Conservation (phyloP, 2,888 invertebrate species). For the Oscheius sp. region DNA sequence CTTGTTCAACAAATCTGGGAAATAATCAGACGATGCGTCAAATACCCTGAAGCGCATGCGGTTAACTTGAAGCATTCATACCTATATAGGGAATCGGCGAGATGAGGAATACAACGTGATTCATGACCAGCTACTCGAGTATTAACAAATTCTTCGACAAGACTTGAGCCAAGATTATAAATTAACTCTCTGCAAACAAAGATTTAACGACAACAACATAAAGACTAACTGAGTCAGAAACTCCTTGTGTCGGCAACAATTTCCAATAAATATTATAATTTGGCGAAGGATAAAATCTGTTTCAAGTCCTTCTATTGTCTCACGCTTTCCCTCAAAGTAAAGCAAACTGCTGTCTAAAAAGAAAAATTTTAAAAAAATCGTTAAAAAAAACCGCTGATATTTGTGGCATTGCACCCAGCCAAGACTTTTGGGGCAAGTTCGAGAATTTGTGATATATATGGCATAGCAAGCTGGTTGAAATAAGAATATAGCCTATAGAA, state of each 20-base stretch:
- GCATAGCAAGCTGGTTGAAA: constrained; percentile 61
- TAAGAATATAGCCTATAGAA: constrained; percentile 53
- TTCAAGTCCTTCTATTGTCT: constrained; percentile 49
- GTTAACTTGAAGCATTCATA: background rate
- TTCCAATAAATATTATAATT: constrained; percentile 53
- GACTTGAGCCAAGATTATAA: constrained; percentile 45
- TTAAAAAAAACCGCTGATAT: constrained; percentile 21
- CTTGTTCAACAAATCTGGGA: constrained; percentile 46
- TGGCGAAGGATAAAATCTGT: constrained; percentile 47
- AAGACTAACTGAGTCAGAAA: constrained; percentile 51
- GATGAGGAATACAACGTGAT: constrained; percentile 54
- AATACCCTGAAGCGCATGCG: constrained; percentile 27
- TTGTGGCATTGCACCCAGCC: constrained; percentile 47
- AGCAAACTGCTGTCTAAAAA: constrained; percentile 38
- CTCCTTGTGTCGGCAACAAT: constrained; percentile 54
- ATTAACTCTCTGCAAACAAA: constrained; percentile 58
- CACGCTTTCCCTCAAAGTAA: constrained; percentile 49
- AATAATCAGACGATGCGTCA: constrained; percentile 47
- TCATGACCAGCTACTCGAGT: constrained; percentile 62
- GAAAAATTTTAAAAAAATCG: background rate
- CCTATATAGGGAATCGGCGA: constrained; percentile 50
- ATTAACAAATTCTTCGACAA: constrained; percentile 62
- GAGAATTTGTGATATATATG: constrained; percentile 60
- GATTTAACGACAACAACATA: background rate
- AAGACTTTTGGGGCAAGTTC: constrained; percentile 56